phyloP scores from a whole-genome alignment of 1,140 invertebrate genomes.

The Scaptomyza montana region DNA sequence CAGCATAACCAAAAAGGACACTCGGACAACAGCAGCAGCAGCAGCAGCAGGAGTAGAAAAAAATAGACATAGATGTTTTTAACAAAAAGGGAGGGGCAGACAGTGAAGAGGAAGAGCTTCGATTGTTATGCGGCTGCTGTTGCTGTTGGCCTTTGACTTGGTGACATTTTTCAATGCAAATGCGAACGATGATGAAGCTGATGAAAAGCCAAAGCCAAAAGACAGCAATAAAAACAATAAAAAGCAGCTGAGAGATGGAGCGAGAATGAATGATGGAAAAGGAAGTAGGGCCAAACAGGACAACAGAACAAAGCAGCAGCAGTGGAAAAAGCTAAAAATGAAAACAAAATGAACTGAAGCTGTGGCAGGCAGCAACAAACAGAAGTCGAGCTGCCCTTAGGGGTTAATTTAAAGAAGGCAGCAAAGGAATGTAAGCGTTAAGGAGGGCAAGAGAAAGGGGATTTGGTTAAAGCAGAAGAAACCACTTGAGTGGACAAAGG shows the following conservation, averaged over 20 bases:
- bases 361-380: constrained; percentile 10
- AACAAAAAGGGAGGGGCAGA: background rate
- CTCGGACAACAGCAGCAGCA: constrained; percentile 34
- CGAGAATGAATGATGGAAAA: background rate
- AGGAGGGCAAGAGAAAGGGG: background rate
- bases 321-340: constrained; percentile 2
- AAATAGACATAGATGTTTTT: too few relatives aligned
- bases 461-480: background rate
- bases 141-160: constrained; percentile 63
- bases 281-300: constrained; percentile 21
- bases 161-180: constrained; percentile 78
- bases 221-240: constrained; percentile 68
- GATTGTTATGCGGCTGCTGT: constrained; percentile 39
- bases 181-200: constrained; percentile 50
- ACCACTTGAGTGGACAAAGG: constrained; percentile 78
- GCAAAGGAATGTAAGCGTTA: constrained; percentile 42
- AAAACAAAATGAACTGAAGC: constrained; percentile 11
- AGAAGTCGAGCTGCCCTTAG: constrained; percentile 65
- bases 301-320: constrained; percentile 56
- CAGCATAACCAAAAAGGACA: constrained; percentile 48
- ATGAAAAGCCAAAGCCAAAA: constrained; percentile 74
- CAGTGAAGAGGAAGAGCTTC: constrained; percentile 6
- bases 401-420: constrained; percentile 66
- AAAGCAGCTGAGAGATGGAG: background rate
- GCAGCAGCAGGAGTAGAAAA: background rate